Base-by-base conservation (phyloP, 2,113 vertebrate genomes). In the Addax nasomaculatus region DNA sequence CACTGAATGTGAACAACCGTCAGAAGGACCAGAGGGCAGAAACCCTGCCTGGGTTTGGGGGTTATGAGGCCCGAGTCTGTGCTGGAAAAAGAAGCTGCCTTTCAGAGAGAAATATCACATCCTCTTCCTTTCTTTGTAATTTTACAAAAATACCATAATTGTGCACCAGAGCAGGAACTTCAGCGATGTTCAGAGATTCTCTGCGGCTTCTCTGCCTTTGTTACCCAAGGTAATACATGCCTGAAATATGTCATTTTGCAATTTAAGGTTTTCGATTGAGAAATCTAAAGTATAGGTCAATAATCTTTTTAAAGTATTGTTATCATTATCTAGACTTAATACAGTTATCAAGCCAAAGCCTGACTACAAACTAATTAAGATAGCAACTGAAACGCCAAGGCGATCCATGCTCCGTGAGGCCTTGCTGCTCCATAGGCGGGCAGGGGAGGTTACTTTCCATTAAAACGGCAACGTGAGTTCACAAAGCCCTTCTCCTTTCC, bases 71-170 rank as follows among this genome's bases (percentile, higher is more conserved):
- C 60, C 8, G 10, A 19, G 78, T 43, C 92, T 95, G 55, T 19
- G 79, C 80, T 93, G 64, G 45, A 49, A 43, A 85, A 47, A 36
- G 86, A 93, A 55, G 73, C 16, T 49, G 29, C 43, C 19, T 76
- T 89, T 67, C 95, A 83, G 13, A 94, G 95, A 91, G 55, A 89
- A 94, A 94, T 53, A 83, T 30, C 95, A 90, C 97, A 47, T 36
- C 89, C 89, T 95, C 90, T 96, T 98, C 80, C 57, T 96, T 53
- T 96, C 94, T 97, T 43, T 89, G 43, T 55, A 45, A 97, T 94
- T 96, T 60, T 97, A 89, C 88, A 89, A 89, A 98, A 98, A 96
- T 60, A 96, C 85, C 93, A n/a, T 90, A 98, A 98, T 98, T 97
- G 90, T 94, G 90, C 27, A 49, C 80, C 85, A 79, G 36, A 49